Base-by-base conservation (phyloP, 2,113 vertebrate genomes). In the Zapus hudsonius region DNA sequence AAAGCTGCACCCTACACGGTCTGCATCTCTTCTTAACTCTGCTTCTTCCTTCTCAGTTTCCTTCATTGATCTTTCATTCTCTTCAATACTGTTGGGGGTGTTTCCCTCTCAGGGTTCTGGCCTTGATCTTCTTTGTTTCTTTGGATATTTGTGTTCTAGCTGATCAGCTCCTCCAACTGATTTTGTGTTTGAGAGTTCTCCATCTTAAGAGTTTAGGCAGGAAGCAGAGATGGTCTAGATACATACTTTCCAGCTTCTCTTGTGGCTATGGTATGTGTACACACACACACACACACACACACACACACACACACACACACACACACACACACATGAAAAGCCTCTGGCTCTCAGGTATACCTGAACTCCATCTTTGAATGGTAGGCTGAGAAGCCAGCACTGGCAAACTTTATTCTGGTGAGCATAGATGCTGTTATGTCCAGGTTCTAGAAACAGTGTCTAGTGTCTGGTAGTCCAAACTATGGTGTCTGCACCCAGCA, bases 91-190 rank as follows among this genome's bases (percentile, higher is more conserved):
- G 78, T 52, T 52, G 52, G 52, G 52, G 20, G 27, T 79, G 64
- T 16, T 42, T 27, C 27, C 63, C 63, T 19, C 40, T 20, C 19
- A 23, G 64, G 31, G 15, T 55, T 72, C 83, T 82, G 15, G 16
- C 36, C 78, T 75, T 92, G 16, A 11, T 79, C 69, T 75, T 93
- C 59, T 86, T 89, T 82, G 12, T 57, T 82, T 78, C 90, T n/a
- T 12, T 47, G 59, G 66, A 61, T 0, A 52, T 29, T 84, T 69
- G 17, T 57, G 66, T 93, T 20, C 61, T 66, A 31, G 17, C 55
- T 89, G 31, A 86, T 11, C 40, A 92, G 66, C 16, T 52, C 42
- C 52, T 72, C 52, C 85, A 27, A 74, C 38, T 25, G 16, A 44
- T 59, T 36, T 63, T 90, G 44, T 78, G 40, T 42, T 72, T 17